Base-by-base conservation (phyloP, 2,113 vertebrate genomes). In the Monopterus albus region DNA sequence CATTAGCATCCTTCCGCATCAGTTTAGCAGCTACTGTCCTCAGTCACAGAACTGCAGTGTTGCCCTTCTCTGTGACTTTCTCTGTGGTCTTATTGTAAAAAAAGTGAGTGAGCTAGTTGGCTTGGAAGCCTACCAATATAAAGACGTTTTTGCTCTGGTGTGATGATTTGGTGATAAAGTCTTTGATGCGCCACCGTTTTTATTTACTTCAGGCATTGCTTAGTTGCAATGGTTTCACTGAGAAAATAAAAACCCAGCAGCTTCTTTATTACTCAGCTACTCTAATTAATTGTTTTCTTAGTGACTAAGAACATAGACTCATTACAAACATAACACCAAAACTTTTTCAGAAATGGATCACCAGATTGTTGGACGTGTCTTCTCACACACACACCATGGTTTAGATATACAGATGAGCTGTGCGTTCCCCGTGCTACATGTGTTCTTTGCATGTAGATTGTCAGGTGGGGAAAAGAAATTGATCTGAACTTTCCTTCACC, bases 401-500 rank as follows among this genome's bases (percentile, higher is more conserved):
- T 8, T n/a, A 18, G 15, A 31, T 55, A 36, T 29, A 33, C n/a
- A 23, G 5, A 15, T 17, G 20, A 39, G n/a, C 17, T n/a, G 18
- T 65, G 20, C 53, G 12, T 63, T 81, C 26, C 25, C 6, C 0
- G 6, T 35, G 68, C 56, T 25, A 66, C 31, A 39, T 63, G 66
- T 78, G 60, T 63, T 67, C 60, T 51, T 23, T 21, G 17, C 57
- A 25, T 28, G 18, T 28, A 47, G 5, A 52, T 47, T 66, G 56
- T 65, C 68, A 75, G 63, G 47, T 62, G 49, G 49, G 38, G 72
- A 77, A 83, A 86, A 81, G 7, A 52, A 82, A 57, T 74, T 70
- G 62, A 53, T 66, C 28, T 92, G 86, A 92, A 91, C 92, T 92
- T 58, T 90, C 6, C 67, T 71, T 92, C 87, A 92, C 85, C 91